Base-by-base conservation (phyloP, 2,113 vertebrate genomes). In the Suncus etruscus region DNA sequence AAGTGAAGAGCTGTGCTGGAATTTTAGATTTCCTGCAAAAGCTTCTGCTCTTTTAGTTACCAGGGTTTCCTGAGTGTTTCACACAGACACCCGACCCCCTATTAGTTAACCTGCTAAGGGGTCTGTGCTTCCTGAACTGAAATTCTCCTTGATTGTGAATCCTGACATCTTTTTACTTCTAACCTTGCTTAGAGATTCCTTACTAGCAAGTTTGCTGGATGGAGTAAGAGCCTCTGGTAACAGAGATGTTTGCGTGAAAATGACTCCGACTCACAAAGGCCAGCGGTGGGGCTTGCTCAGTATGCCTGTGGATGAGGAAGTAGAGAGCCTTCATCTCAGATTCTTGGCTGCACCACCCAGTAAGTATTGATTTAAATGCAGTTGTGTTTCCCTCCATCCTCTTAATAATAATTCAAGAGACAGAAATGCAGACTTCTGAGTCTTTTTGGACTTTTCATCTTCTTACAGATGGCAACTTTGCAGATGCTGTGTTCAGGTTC, bases 271-370 rank as follows among this genome's bases (percentile, higher is more conserved):
- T 0, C 98, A 98, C 24, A 98, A 99, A 97, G 99, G 99, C 8
- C 99, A 99, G 88, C 98, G 99, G 15, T 99, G 99, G 99, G 99
- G 99, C 5, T 97, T 99, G 24, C 97, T 99, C 88, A 99, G 99
- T 97, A 98, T 99, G 98, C 99, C 99, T 6, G 99, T 99, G n/a
- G 99, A 99, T 39, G 99, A 99, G 96, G 99, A 99, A 95, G 99
- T 99, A 92, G 99, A 99, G 97, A 99, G 99, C 90, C 98, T 99
- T 95, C 99, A 99, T 97, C 98, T 99, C 83, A 98, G 98, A 92
- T 99, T 99, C 97, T 97, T 99, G 92, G 99, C 99, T 70, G 96
- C 99, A 69, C 99, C 99, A 90, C 99, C 99, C 15, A 99, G 99
- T 99, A 98, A 98, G 99, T 83, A 45, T n/a, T 91, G 15, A 86